phyloP scores from a whole-genome alignment of 2,113 vertebrate species.

The Panthera uncia region DNA sequence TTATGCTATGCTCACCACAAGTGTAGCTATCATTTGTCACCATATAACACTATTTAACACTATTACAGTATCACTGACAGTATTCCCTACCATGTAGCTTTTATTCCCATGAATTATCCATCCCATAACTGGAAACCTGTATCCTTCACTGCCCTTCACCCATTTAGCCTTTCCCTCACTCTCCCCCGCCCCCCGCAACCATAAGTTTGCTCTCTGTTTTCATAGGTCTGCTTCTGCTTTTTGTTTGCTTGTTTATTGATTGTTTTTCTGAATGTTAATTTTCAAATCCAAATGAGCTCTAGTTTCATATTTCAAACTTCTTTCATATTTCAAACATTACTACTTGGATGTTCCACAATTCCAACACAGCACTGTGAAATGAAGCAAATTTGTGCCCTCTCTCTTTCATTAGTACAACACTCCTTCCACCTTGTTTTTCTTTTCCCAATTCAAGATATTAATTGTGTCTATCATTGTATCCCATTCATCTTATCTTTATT shows the following conservation, averaged over 20 bases:
- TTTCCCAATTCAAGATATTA: background rate
- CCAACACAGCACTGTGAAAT: background rate
- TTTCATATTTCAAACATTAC: background rate
- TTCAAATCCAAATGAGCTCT: background rate
- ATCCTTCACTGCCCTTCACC: background rate
- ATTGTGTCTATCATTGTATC: background rate
- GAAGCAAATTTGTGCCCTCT: background rate
- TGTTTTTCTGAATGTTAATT: background rate
- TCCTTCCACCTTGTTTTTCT: background rate
- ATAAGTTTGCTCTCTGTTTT: background rate
- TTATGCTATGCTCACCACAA: background rate
- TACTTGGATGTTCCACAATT: background rate
- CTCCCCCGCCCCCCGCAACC: background rate
- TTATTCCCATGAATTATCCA: background rate
- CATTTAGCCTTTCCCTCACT: background rate
- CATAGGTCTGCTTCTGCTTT: too few species aligned
- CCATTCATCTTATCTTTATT: background rate
- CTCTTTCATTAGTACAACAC: background rate
- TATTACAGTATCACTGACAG: background rate
- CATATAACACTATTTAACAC: background rate
- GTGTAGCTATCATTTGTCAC: background rate
- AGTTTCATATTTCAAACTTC: background rate
- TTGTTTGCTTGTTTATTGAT: too few species aligned
- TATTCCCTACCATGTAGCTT: background rate
- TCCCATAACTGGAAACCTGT: background rate